A percentile compares a stretch with the other conserved stretches of the same genome.
Evolutionary conservation across 2,888 invertebrate species (phyloP).

Genomic region (Perithous albicinctus): DNA sequence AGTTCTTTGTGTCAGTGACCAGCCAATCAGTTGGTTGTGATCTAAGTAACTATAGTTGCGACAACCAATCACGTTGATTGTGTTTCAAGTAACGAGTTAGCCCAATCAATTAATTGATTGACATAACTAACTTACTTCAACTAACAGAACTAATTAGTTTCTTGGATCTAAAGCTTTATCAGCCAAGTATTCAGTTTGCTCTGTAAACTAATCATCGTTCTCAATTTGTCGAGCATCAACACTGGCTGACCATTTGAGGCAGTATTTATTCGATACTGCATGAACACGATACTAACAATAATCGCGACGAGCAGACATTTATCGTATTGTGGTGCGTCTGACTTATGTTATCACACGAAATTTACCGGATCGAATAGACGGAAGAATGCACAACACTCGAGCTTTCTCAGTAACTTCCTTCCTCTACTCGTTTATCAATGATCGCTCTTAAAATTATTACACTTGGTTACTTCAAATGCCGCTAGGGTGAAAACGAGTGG

Average conservation of each 20-base stretch:
- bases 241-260: neutral
- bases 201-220: neutral
- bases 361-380: slow-evolving; percentile 26
- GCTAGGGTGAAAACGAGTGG: neutral
- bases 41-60: neutral
- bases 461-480: neutral
- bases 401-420: neutral
- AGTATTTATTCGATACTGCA: neutral
- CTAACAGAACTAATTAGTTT: neutral
- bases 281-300: neutral
- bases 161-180: neutral
- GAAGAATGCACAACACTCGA: slow-evolving; percentile 2
- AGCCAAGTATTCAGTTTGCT: neutral
- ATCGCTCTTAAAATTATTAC: slow-evolving; percentile 30
- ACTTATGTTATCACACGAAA: slow-evolving; percentile 51
- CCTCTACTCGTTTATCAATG: slow-evolving; percentile 18
- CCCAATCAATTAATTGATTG: neutral
- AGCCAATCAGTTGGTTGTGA: neutral
- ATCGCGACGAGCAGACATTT: neutral
- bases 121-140: neutral
- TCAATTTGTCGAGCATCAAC: neutral
- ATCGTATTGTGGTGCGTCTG: neutral
- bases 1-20: neutral
- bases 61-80: neutral
- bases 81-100: too few relatives aligned